Evolutionary conservation across 2,888 invertebrate genomes (phyloP).

Genomic region (Dendrolimus pini): DNA sequence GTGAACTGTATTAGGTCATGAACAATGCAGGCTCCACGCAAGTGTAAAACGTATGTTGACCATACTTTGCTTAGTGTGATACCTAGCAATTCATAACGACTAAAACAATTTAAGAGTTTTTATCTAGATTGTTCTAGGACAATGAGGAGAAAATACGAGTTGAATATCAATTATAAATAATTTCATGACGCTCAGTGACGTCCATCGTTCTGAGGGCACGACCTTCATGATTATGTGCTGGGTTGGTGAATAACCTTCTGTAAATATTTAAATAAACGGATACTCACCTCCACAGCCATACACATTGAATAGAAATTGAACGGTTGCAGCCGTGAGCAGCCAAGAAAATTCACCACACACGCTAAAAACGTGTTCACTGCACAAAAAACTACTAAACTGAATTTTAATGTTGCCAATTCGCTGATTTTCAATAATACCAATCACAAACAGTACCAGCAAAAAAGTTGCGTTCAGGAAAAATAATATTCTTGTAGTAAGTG

Average conservation of each 20-base stretch:
- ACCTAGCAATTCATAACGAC: too few relatives aligned
- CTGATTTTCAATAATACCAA: not conserved
- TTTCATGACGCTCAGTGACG: constrained; percentile 54
- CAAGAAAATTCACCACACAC: constrained; percentile 68
- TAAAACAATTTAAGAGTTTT: constrained; percentile 2
- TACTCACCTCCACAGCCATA: constrained; percentile 90
- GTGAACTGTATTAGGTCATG: too few relatives aligned
- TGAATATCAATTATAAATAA: constrained; percentile 34
- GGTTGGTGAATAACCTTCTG: not conserved
- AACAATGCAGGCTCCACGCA: too few relatives aligned
- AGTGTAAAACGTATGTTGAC: too few relatives aligned
- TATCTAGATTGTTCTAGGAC: constrained; percentile 7
- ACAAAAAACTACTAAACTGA: constrained; percentile 60
- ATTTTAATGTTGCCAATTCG: constrained; percentile 26
- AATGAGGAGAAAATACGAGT: constrained; percentile 27
- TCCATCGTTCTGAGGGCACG: constrained; percentile 45
- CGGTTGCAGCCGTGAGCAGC: constrained; percentile 78
- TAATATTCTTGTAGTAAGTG: too few relatives aligned
- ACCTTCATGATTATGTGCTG: constrained; percentile 31
- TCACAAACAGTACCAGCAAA: not conserved
- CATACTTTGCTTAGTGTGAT: too few relatives aligned
- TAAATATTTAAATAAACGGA: constrained; percentile 6
- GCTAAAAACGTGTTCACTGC: constrained; percentile 67
- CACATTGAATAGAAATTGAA: constrained; percentile 83
- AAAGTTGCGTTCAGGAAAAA: too few relatives aligned